phyloP scores from a whole-genome alignment of 2,113 vertebrate species.

The Phyllostomus hastatus region DNA sequence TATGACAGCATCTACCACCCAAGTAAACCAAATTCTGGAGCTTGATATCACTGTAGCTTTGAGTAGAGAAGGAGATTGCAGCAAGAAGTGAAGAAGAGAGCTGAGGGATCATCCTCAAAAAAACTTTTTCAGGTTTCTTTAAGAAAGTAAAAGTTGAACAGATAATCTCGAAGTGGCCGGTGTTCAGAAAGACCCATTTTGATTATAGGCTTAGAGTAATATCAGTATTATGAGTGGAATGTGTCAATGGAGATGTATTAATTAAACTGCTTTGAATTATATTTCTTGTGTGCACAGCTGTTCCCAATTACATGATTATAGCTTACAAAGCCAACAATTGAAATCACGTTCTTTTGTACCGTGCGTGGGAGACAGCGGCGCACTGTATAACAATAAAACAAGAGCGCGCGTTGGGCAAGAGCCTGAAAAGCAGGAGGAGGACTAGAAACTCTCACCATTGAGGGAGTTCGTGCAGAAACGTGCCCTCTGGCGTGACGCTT shows the following conservation, averaged over 20 bases:
- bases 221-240: slow-evolving; percentile 54
- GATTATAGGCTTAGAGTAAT: neutral
- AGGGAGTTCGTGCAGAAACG: slow-evolving; percentile 75
- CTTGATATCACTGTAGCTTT: neutral
- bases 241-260: slow-evolving; percentile 70
- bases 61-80: neutral
- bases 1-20: neutral
- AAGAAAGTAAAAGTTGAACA: neutral
- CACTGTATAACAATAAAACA: slow-evolving; percentile 67
- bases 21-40: neutral
- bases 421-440: slow-evolving; percentile 64
- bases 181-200: neutral
- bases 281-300: slow-evolving; percentile 71
- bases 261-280: slow-evolving; percentile 72
- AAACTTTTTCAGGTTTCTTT: neutral
- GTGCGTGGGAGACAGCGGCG: slow-evolving; percentile 64
- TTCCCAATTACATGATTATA: slow-evolving; percentile 76
- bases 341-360: slow-evolving; percentile 58
- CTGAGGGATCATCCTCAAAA: neutral
- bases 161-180: neutral
- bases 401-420: slow-evolving; percentile 61
- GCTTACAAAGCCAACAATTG: slow-evolving; percentile 75
- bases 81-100: neutral
- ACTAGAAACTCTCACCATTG: slow-evolving; percentile 52
- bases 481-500: slow-evolving; percentile 56